Base-by-base conservation (phyloP, 1,140 invertebrate genomes). In the Venturia canescens region DNA sequence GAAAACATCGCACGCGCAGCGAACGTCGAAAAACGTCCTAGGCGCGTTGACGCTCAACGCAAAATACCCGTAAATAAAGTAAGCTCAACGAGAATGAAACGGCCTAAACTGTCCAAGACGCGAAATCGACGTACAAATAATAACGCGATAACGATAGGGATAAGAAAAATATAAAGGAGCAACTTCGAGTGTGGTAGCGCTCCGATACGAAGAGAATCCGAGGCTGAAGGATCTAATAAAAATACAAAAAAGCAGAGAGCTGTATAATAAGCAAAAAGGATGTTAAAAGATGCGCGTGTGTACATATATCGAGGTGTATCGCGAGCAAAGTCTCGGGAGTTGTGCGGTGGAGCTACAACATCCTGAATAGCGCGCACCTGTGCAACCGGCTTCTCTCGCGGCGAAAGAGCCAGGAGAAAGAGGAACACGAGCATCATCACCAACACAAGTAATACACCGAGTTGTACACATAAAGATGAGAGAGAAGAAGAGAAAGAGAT, bases 361-460 rank as follows among this genome's bases (percentile, higher is more conserved):
- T 79, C 78, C 67, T 79, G 70, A 72, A 79, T 69, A 79, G 70
- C 70, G 78, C 69, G 78, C 78, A 79, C 78, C 78, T 79, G 78
- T 79, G 70, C 48, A 79, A 79, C 78, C 78, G 78, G 78, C 78
- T 79, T 79, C 21, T 26, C 21, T 23, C 57, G 78, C 70, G 78
- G 63, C 77, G 63, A 79, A 69, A 29, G 66, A 29, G 76, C 50
- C 31, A 67, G 69, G 71, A 71, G 50, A 44, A 69, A 79, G 67
- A 79, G 71, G 78, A 70, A 79, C n/a, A 60, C 27, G 60, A 63
- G 60, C 50, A 53, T 53, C 50, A 53, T 53, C 50, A 53, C 50
- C 50, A 53, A 18, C 50, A 53, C 50, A 18, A 53, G 18, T 21
- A 53, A 21, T n/a, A 53, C 50, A 21, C 50, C 16, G n/a, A 21